A percentile compares a stretch with the other conserved stretches of the same genome.
Conservation (phyloP, 2,113 vertebrate species). For the Mus pahari region DNA sequence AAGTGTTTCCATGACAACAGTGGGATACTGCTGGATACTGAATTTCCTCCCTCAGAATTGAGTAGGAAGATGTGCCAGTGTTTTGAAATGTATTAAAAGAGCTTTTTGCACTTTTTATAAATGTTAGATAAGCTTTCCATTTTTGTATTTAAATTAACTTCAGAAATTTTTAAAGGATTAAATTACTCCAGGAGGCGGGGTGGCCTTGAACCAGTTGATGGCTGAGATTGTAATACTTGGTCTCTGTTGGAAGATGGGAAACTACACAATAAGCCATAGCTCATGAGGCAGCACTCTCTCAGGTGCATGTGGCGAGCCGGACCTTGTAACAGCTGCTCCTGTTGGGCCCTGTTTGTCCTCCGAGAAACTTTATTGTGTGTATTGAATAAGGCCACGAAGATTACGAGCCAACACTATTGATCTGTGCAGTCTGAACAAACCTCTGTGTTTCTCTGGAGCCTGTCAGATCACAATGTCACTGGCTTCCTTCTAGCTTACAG, state of each 20-base stretch:
- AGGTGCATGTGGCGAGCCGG: not conserved
- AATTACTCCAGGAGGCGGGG: slow-evolving; percentile 61
- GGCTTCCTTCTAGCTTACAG: slow-evolving; percentile 43
- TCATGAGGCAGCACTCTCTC: slow-evolving; percentile 29
- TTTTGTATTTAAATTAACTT: slow-evolving; percentile 84
- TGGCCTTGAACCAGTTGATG: slow-evolving; percentile 61
- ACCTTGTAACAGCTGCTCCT: slow-evolving; percentile 18
- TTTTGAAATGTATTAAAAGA: slow-evolving; percentile 78
- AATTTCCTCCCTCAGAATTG: slow-evolving; percentile 77
- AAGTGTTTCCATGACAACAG: slow-evolving; percentile 88
- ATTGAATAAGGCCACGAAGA: slow-evolving; percentile 70
- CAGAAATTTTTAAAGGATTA: slow-evolving; percentile 71
- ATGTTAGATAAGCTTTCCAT: slow-evolving; percentile 71
- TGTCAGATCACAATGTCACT: slow-evolving; percentile 21
- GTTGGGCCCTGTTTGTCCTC: slow-evolving; percentile 64
- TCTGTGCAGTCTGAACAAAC: slow-evolving; percentile 14
- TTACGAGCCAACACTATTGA: slow-evolving; percentile 38
- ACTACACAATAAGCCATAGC: not conserved
- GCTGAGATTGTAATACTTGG: slow-evolving; percentile 40
- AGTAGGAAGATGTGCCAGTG: slow-evolving; percentile 70
- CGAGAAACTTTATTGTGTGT: slow-evolving; percentile 61
- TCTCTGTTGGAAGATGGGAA: slow-evolving; percentile 10
- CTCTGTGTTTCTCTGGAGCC: slow-evolving; percentile 28
- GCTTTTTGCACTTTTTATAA: slow-evolving; percentile 69
- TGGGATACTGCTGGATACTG: slow-evolving; percentile 67